Base-by-base conservation (phyloP, 1,140 invertebrate species). In the Ooceraea biroi region DNA sequence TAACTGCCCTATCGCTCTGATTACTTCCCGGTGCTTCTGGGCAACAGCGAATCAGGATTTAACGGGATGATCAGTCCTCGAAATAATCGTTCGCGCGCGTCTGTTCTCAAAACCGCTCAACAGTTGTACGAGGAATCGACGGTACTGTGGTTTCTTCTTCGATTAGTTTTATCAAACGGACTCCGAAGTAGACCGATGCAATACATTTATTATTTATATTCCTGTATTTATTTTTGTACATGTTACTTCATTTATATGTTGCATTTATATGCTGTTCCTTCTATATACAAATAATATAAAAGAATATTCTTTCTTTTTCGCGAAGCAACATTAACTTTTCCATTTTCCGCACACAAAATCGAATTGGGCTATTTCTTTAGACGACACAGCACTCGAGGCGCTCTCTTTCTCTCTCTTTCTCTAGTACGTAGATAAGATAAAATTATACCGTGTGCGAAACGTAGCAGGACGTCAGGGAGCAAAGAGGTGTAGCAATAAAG, bases 401-500 rank as follows among this genome's bases (percentile, higher is more conserved):
- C 3, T 74, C 48, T 5, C 19, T 36, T 7, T 36, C 7, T 36
- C 36, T 36, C 36, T 36, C 7, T 36, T 36, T 36, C 36, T 36
- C 36, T 36, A 30, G 22, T 63, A 41, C 30, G 30, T 52, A 74
- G 44, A 25, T 46, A 58, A 82, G 68, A 82, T 48, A 82, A 85
- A 84, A 83, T 86, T 86, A 76, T 73, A 22, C 52, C 71, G n/a
- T 19, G 46, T 68, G 60, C 44, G 57, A 63, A 65, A 69, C 19
- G 58, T 41, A 76, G 87, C 87, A 86, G 84, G 82, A 88, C 78
- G 87, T 72, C 52, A 60, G 80, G 89, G 74, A 80, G 85, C 82
- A 89, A 89, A 91, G 91, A 92, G 91, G 85, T 90, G 85, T 90
- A 90, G 92, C 92, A 94, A 94, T 94, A 94, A 93, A 93, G 90